Percentiles rank a stretch among this genome's conserved stretches.
Conservation (phyloP, 2,888 invertebrate genomes). For the Spodoptera picta region DNA sequence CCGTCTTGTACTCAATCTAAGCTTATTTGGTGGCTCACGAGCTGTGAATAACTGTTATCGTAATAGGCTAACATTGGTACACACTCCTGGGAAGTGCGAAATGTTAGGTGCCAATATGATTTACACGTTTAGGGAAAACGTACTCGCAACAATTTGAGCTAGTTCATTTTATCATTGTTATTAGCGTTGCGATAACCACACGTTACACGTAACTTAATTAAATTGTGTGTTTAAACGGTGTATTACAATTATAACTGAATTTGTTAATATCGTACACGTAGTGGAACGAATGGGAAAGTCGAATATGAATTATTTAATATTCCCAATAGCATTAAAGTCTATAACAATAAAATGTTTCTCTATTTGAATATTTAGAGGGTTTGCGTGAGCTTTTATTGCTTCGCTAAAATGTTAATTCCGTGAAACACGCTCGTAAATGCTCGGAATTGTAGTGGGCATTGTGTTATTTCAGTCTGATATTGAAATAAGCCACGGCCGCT, state of each 20-base stretch:
- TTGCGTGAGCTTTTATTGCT: conserved; percentile 79
- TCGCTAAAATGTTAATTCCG: conserved; percentile 80
- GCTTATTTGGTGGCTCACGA: conserved; percentile 82
- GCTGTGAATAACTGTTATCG: conserved; percentile 78
- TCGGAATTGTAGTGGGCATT: conserved; percentile 71
- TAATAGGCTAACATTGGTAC: conserved; percentile 68
- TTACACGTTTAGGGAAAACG: conserved; percentile 47
- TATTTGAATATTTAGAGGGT: conserved; percentile 73
- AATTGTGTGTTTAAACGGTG: conserved; percentile 15
- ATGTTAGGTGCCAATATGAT: conserved; percentile 50
- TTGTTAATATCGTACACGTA: conserved; percentile 15
- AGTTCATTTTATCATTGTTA: conserved; percentile 42
- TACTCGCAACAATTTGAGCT: conserved; percentile 24
- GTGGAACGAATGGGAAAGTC: conserved; percentile 32
- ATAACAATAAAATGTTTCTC: conserved; percentile 68
- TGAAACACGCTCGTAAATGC: conserved; percentile 78
- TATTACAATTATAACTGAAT: conserved; percentile 8
- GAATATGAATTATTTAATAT: conserved; percentile 54
- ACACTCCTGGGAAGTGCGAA: conserved; percentile 67
- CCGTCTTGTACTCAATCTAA: conserved; percentile 62
- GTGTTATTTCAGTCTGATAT: conserved; percentile 72
- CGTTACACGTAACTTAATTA: conserved; percentile 32
- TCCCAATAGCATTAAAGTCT: conserved; percentile 59
- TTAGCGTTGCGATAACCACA: conserved; percentile 24
- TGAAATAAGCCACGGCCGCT: conserved; percentile 69